phyloP scores from a whole-genome alignment of 2,113 vertebrate genomes.

The Cebidichthys violaceus region DNA sequence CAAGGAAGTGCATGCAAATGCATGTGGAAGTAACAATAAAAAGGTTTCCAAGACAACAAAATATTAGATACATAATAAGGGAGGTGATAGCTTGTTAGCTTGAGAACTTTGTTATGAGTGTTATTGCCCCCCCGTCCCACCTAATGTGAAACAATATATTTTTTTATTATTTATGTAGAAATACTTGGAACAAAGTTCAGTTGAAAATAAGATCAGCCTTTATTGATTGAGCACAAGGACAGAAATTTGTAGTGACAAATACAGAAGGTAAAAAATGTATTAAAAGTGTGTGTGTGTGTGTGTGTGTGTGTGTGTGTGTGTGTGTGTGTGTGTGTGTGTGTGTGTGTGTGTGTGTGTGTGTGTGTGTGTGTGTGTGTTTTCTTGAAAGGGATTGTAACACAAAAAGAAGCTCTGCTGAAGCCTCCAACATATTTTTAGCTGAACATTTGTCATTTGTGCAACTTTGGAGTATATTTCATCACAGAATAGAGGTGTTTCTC shows the following conservation, averaged over 20 bases:
- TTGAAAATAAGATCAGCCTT: too few species aligned
- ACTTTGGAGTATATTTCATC: neutral
- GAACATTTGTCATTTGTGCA: neutral
- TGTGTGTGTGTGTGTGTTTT: too few species aligned
- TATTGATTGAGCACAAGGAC: too few species aligned
- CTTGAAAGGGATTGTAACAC: neutral
- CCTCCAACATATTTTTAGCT: neutral
- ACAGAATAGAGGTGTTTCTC: neutral
- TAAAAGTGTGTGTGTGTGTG: too few species aligned
- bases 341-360: too few species aligned
- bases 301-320: too few species aligned
- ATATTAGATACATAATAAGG: neutral
- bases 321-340: too few species aligned
- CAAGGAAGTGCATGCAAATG: constrained; percentile 38
- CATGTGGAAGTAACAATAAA: constrained; percentile 45
- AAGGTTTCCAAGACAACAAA: constrained; percentile 45
- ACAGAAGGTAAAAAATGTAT: too few species aligned
- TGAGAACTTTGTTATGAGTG: neutral
- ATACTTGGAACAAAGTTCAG: too few species aligned
- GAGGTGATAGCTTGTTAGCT: neutral
- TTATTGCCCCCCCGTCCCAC: neutral
- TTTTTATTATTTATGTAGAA: too few species aligned
- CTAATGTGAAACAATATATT: too few species aligned
- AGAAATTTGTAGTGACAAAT: too few species aligned
- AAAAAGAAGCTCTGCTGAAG: neutral